Percentiles rank a stretch among this genome's conserved stretches.
Evolutionary conservation across 64 coral and sea anemone species (phyloP).

Genomic region (Stichodactyla helianthus): DNA sequence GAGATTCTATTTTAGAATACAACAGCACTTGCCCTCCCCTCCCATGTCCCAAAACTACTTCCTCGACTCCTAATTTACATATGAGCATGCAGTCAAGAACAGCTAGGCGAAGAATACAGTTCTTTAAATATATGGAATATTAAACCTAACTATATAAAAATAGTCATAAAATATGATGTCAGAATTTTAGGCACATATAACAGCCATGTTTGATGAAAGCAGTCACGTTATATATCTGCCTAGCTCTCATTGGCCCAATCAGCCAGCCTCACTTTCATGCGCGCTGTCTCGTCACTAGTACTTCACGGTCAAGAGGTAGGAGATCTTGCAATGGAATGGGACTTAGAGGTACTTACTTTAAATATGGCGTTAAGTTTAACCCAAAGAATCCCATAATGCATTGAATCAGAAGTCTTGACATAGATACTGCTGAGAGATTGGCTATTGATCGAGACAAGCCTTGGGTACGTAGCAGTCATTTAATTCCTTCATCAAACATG

Average conservation of each 20-base stretch:
- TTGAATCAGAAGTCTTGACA: not conserved
- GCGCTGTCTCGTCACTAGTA: too few relatives aligned
- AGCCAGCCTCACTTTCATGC: too few relatives aligned
- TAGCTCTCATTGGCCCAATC: too few relatives aligned
- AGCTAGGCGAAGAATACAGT: not conserved
- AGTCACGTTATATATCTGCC: too few relatives aligned
- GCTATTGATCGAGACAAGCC: too few relatives aligned
- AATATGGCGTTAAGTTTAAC: too few relatives aligned
- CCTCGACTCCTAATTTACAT: not conserved
- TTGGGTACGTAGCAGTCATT: too few relatives aligned
- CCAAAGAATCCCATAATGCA: not conserved
- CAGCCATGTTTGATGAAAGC: not conserved
- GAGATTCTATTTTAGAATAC: not conserved
- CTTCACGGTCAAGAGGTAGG: too few relatives aligned
- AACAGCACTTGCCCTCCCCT: not conserved
- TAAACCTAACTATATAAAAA: not conserved
- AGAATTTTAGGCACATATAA: not conserved
- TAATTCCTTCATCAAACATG: not conserved
- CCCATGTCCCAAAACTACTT: not conserved
- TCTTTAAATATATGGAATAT: conserved; percentile 8
- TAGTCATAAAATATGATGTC: not conserved
- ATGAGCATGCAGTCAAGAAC: not conserved
- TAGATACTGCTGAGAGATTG: too few relatives aligned
- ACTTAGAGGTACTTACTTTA: too few relatives aligned
- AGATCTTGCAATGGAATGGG: too few relatives aligned